Evolutionary conservation across 2,888 invertebrate species (phyloP).

Genomic region (Timema podura): DNA sequence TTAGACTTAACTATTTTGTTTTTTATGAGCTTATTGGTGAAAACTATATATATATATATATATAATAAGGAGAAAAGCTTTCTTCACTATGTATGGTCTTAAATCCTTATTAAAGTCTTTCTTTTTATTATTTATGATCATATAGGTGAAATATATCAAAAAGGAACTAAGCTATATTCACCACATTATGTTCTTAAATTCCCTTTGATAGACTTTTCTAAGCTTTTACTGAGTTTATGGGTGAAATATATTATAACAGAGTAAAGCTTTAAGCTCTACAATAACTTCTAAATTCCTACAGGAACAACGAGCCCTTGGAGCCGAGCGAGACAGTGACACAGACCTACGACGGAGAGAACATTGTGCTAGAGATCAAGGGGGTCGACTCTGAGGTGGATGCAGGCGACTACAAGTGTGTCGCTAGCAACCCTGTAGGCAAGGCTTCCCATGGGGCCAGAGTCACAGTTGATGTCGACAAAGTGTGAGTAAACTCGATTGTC

Average conservation of each 20-base stretch:
- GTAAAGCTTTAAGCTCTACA: too few relatives aligned
- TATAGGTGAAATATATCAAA: background rate
- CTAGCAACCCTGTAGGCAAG: slow-evolving; percentile 82
- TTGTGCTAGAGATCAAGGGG: slow-evolving; percentile 70
- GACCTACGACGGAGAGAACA: slow-evolving; percentile 80
- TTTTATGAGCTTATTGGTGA: too few relatives aligned
- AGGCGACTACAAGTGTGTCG: slow-evolving; percentile 89
- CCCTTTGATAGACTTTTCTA: too few relatives aligned
- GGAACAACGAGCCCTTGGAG: slow-evolving; percentile 76
- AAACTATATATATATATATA: too few relatives aligned
- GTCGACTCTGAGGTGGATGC: slow-evolving; percentile 83
- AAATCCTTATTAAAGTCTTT: too few relatives aligned
- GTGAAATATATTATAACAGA: too few relatives aligned
- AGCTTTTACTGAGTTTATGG: too few relatives aligned
- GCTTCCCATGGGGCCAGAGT: slow-evolving; percentile 84
- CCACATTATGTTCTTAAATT: too few relatives aligned
- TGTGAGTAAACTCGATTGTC: slow-evolving; percentile 43
- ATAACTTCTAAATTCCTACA: slow-evolving; percentile 33
- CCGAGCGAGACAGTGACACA: slow-evolving; percentile 72
- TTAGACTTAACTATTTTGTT: too few relatives aligned
- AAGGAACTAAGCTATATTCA: background rate
- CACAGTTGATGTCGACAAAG: slow-evolving; percentile 79
- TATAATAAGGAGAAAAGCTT: too few relatives aligned
- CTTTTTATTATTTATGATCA: background rate
- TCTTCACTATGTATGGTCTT: too few relatives aligned